Conservation (phyloP, 1,140 invertebrate genomes). For the Samia ricini region DNA sequence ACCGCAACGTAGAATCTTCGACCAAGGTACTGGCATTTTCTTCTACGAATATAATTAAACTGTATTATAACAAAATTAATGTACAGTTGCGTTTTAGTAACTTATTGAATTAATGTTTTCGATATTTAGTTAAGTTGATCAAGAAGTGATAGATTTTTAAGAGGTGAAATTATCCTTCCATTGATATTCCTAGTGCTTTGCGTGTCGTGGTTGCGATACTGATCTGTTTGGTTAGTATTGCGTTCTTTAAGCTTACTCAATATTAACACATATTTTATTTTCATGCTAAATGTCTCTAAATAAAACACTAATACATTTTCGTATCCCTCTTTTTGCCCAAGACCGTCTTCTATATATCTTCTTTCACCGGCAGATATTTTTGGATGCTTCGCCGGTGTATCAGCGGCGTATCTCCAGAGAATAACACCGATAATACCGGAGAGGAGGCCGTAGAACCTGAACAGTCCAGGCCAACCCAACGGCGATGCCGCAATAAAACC, state of each 20-base stretch:
- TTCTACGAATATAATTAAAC: slow-evolving; percentile 51
- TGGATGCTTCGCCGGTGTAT: slow-evolving; percentile 54
- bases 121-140: too few species aligned
- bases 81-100: too few species aligned
- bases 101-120: too few species aligned
- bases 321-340: slow-evolving; percentile 38
- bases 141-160: too few species aligned
- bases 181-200: too few species aligned
- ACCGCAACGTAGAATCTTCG: slow-evolving; percentile 82
- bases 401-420: slow-evolving; percentile 45
- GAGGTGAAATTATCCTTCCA: too few species aligned
- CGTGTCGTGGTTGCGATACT: too few species aligned
- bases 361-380: slow-evolving; percentile 57
- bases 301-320: slow-evolving; percentile 27
- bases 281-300: too few species aligned
- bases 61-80: too few species aligned
- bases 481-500: slow-evolving; percentile 78
- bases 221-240: too few species aligned
- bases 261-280: too few species aligned
- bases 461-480: slow-evolving; percentile 80
- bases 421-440: slow-evolving; percentile 41
- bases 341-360: slow-evolving; percentile 56
- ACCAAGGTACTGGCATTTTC: slow-evolving; percentile 82
- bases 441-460: slow-evolving; percentile 61
- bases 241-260: too few species aligned